A percentile compares a stretch with the other conserved stretches of the same genome.
phyloP scores from a whole-genome alignment of 2,113 vertebrate species.

The Stegastes partitus region DNA sequence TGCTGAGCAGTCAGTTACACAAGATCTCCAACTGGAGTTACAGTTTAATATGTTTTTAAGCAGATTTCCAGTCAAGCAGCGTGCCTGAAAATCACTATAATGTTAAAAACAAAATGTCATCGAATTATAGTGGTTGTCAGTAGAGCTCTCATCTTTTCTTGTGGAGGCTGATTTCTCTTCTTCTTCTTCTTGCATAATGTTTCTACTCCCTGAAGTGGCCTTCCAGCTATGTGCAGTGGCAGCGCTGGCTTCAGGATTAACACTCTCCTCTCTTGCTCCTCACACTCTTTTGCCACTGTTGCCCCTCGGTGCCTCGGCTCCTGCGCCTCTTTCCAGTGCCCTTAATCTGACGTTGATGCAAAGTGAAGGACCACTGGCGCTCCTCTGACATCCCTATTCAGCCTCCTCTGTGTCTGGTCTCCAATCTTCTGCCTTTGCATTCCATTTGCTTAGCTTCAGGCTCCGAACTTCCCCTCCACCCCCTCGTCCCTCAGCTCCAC shows the following conservation, averaged over 20 bases:
- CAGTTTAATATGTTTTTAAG: neutral
- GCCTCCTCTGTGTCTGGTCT: conserved; percentile 52
- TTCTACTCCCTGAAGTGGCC: conserved; percentile 37
- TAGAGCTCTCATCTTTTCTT: neutral
- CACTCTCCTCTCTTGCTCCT: conserved; percentile 47
- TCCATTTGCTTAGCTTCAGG: conserved; percentile 72
- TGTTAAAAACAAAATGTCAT: too few species aligned
- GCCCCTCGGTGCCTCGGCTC: conserved; percentile 53
- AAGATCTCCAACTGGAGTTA: too few species aligned
- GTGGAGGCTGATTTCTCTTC: conserved; percentile 22
- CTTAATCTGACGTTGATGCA: conserved; percentile 77
- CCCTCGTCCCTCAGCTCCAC: conserved; percentile 13
- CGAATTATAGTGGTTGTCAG: neutral
- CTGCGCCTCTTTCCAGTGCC: conserved; percentile 55
- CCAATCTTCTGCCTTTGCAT: conserved; percentile 67
- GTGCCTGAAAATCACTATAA: too few species aligned
- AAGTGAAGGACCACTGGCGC: conserved; percentile 76
- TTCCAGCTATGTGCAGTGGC: conserved; percentile 42
- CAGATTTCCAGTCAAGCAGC: too few species aligned
- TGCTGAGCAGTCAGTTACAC: too few species aligned
- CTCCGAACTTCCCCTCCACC: conserved; percentile 29
- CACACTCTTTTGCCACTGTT: conserved; percentile 63
- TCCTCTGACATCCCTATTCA: conserved; percentile 62
- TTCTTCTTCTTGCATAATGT: conserved; percentile 26
- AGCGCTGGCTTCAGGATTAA: conserved; percentile 61